These are phyloP conservation scores for Agrotis exclamationis DNA, from an alignment of 2,888 invertebrate species.

Conservation along the genomic window DNA sequence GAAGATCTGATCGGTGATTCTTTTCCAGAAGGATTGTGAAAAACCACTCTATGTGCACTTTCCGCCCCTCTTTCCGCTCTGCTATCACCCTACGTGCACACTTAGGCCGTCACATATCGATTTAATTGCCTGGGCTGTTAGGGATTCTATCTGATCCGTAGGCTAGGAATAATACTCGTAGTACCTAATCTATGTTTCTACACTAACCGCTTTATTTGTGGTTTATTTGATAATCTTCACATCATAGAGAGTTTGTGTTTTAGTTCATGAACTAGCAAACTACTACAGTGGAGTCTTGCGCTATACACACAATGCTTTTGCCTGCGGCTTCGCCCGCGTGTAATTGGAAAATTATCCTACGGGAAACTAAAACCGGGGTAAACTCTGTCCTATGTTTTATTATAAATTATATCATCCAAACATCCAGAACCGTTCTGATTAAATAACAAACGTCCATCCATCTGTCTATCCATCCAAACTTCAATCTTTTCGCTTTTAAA, in stretches of 20 bases:
- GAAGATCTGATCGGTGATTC: neutral
- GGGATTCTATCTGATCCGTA: constrained; percentile 19
- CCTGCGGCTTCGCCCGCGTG: too few relatives aligned
- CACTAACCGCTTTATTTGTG: constrained; percentile 9
- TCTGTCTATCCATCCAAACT: too few relatives aligned
- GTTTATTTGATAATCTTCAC: neutral
- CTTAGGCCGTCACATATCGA: constrained; percentile 29
- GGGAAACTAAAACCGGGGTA: too few relatives aligned
- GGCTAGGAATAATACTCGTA: constrained; percentile 9
- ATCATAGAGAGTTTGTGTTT: neutral
- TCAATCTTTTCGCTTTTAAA: too few relatives aligned
- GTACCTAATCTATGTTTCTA: neutral
- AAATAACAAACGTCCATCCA: too few relatives aligned
- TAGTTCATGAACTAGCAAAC: neutral
- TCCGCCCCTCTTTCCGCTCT: constrained; percentile 11
- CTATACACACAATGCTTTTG: neutral
- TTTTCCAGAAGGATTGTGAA: neutral
- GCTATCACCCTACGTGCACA: constrained; percentile 1
- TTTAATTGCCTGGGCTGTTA: constrained; percentile 24
- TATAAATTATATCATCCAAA: too few relatives aligned
- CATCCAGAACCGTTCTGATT: too few relatives aligned
- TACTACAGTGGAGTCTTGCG: neutral
- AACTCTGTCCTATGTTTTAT: too few relatives aligned
- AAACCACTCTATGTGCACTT: neutral
- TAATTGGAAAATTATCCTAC: too few relatives aligned